Evolutionary conservation across 2,113 vertebrate genomes (phyloP).

Genomic region (Alaudala cheleensis): DNA sequence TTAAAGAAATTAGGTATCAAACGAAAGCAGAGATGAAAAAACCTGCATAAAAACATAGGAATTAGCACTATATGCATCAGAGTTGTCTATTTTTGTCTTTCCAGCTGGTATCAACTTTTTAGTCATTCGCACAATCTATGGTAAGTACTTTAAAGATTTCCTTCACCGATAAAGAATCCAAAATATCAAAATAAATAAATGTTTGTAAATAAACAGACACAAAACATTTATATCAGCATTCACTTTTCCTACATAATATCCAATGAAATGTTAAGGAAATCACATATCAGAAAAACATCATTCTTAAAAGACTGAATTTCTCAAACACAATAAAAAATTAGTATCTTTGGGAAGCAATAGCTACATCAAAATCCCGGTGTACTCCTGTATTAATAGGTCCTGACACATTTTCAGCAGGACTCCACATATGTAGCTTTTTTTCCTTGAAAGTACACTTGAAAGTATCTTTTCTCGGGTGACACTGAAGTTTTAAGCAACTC

Average conservation of each 20-base stretch:
- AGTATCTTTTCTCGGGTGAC: background rate
- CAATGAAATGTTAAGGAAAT: background rate
- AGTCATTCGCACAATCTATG: background rate
- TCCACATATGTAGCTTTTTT: background rate
- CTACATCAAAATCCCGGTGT: background rate
- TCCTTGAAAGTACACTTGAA: background rate
- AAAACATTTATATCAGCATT: background rate
- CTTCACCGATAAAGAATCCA: background rate
- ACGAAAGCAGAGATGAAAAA: background rate
- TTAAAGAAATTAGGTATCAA: background rate
- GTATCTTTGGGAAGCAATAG: background rate
- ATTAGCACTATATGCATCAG: background rate
- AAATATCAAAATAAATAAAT: background rate
- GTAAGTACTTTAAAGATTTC: background rate
- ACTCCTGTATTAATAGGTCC: background rate
- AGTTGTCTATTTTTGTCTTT: background rate
- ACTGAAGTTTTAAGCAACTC: background rate
- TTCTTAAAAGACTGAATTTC: background rate
- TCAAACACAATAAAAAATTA: background rate
- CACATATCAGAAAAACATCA: background rate
- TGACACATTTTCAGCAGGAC: background rate
- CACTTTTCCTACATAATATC: background rate
- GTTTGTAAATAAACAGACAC: background rate
- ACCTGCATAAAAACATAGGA: background rate
- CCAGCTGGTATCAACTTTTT: background rate